Base-by-base conservation (phyloP, 2,113 vertebrate genomes). In the Corythoichthys haematopterus region DNA sequence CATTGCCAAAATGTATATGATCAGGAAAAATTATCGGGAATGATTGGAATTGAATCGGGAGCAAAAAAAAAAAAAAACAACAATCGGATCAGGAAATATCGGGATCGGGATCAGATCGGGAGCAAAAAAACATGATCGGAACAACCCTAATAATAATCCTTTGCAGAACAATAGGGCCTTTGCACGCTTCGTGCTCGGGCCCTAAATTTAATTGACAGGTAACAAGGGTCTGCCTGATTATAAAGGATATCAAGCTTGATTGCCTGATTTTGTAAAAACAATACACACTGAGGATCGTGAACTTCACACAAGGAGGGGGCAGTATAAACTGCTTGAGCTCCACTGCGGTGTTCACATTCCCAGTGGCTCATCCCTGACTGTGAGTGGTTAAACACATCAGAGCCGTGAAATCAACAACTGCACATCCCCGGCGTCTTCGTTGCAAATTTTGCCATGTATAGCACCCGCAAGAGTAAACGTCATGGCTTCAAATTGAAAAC, bases 401-500 rank as follows among this genome's bases (percentile, higher is more conserved):
- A 63, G 72, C 70, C 60, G 56, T 52, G 65, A 77, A 84, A 82
- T 84, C 62, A 76, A 69, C 35, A 35, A 68, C 37, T 51, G 67
- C 75, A 74, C 37, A 58, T 73, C 66, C 66, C 78, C 61, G 38
- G 56, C 70, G 70, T 77, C 73, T 53, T 66, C 80, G 69, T 74
- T 70, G 78, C 77, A 78, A 46, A 78, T 76, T 74, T 77, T 72
- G 70, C 66, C 65, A 33, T 57, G 77, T 8, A 68, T 33, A 68
- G 71, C 66, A 43, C 14, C 80, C 77, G 75, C 80, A 83, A 82
- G 80, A 89, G 81, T 68, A 70, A 67, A 61, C 64, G 66, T 86
- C 84, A 89, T 86, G 68, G 66, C 77, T 46, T 80, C 70, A 76
- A 81, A 87, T 77, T 85, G 74, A 73, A 89, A 87, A 82, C 87